These are phyloP conservation scores for Protaetia brevitarsis DNA, from an alignment of 1,140 invertebrate species.

Conservation along the genomic window DNA sequence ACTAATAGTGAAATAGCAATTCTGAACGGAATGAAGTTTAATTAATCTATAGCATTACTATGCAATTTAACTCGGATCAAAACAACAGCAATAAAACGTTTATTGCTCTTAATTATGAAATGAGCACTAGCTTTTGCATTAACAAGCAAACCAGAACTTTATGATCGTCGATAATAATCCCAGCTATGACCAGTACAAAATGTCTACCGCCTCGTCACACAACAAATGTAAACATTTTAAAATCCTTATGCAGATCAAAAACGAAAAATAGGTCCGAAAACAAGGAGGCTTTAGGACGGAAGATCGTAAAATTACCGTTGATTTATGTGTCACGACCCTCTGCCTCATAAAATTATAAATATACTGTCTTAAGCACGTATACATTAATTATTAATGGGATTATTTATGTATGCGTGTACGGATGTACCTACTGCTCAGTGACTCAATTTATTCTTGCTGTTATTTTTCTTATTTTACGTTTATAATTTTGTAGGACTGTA, in stretches of 20 bases:
- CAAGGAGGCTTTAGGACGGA: background rate
- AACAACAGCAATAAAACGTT: constrained; percentile 12
- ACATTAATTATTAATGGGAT: background rate
- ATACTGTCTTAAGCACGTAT: background rate
- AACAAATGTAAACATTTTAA: background rate
- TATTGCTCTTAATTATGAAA: constrained; percentile 9
- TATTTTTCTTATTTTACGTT: background rate
- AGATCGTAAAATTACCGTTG: constrained; percentile 2
- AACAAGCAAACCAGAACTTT: background rate
- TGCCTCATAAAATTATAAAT: constrained; percentile 7
- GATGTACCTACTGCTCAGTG: background rate
- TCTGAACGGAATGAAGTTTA: background rate
- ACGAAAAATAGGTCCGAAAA: background rate
- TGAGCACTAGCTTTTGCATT: background rate
- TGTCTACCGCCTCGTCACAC: background rate
- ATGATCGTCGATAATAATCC: background rate
- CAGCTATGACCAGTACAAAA: background rate
- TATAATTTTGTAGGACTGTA: background rate
- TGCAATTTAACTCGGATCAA: background rate
- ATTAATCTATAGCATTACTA: background rate
- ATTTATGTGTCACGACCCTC: constrained; percentile 6
- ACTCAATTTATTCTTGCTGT: background rate
- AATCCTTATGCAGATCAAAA: background rate
- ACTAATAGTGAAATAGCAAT: no score
- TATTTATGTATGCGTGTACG: background rate